phyloP scores from a whole-genome alignment of 2,113 vertebrate genomes.

The Rissa tridactyla region DNA sequence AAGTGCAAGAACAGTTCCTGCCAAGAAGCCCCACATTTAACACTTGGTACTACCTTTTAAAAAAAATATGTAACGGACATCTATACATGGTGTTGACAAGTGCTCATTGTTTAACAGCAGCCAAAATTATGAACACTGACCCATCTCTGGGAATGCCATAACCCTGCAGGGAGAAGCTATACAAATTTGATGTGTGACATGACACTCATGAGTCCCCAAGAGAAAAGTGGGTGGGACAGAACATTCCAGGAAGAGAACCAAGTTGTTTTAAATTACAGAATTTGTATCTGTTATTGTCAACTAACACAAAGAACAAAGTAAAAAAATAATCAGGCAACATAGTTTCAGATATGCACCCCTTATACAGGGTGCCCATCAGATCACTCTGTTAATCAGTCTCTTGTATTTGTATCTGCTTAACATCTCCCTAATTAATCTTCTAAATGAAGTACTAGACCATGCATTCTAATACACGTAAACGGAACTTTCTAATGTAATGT shows the following conservation, averaged over 20 bases:
- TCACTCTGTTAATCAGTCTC: not conserved
- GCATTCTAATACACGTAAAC: not conserved
- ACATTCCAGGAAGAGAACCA: not conserved
- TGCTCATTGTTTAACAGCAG: not conserved
- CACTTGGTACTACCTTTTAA: not conserved
- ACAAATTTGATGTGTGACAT: not conserved
- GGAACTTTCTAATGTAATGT: not conserved
- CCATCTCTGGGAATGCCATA: slow-evolving; percentile 9
- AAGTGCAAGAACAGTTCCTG: not conserved
- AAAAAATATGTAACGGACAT: not conserved
- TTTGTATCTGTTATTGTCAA: not conserved
- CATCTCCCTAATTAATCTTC: not conserved
- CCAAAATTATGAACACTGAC: not conserved
- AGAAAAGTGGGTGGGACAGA: slow-evolving; percentile 4
- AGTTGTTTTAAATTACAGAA: not conserved
- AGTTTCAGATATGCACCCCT: not conserved
- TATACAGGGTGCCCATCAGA: not conserved
- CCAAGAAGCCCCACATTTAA: not conserved
- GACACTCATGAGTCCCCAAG: not conserved
- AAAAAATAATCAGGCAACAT: not conserved
- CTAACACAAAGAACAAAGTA: not conserved
- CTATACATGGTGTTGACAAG: not conserved
- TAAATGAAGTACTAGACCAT: not conserved
- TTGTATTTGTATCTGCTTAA: not conserved
- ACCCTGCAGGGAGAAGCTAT: not conserved